phyloP scores from a whole-genome alignment of 2,113 vertebrate genomes.

The Dicaeum eximium region DNA sequence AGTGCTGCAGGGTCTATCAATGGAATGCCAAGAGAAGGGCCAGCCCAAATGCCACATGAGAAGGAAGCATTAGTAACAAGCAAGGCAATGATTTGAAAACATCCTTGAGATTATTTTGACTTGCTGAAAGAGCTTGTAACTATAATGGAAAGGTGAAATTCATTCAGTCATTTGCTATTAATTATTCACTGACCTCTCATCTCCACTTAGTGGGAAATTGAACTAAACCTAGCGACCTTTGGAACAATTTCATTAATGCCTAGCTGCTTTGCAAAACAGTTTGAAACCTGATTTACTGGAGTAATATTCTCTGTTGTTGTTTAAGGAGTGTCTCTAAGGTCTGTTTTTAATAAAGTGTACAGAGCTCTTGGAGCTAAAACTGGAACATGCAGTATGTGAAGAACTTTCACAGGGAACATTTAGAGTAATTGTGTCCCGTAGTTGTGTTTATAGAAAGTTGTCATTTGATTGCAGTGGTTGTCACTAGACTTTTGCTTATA shows the following conservation, averaged over 20 bases:
- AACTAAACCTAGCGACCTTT: conserved; percentile 18
- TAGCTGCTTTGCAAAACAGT: conserved; percentile 27
- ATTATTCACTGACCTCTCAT: conserved; percentile 28
- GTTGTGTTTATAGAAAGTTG: background rate
- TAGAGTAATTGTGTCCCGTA: background rate
- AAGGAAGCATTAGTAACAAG: background rate
- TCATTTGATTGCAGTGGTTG: background rate
- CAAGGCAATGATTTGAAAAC: background rate
- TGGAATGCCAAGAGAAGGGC: background rate
- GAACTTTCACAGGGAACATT: conserved; percentile 2
- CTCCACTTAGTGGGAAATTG: conserved; percentile 11
- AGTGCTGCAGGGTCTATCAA: background rate
- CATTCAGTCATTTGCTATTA: conserved; percentile 18
- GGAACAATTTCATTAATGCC: conserved; percentile 10
- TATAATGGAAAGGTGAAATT: background rate
- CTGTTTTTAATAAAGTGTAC: conserved; percentile 44
- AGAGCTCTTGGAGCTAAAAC: background rate
- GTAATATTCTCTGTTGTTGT: conserved; percentile 36
- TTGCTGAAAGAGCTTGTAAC: background rate
- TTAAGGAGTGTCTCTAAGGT: conserved; percentile 1
- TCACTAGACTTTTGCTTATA: background rate
- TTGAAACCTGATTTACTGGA: conserved; percentile 55
- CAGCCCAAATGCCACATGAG: background rate
- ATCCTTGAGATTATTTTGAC: background rate
- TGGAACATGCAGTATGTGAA: rapidly evolving